Percentiles rank a stretch among this genome's conserved stretches.
Conservation (phyloP, 2,888 invertebrate species). For the Acanthoscelides obtectus region DNA sequence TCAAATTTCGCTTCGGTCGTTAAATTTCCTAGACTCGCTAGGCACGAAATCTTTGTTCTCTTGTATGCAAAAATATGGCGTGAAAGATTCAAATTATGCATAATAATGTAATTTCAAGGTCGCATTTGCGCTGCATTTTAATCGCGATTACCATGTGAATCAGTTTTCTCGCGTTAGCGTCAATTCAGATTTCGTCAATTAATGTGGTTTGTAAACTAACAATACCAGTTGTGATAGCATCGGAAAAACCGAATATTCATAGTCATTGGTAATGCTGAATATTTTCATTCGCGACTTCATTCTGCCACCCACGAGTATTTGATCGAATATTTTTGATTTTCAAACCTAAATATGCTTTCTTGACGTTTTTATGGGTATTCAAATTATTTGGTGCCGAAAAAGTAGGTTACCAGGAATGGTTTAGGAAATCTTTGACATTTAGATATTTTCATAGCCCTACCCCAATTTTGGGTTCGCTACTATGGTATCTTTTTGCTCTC, state of each 20-base stretch:
- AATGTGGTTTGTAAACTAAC: not conserved
- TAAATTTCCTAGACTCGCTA: not conserved
- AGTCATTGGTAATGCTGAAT: not conserved
- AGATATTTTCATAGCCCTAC: too few relatives aligned
- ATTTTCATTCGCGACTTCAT: not conserved
- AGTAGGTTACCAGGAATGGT: too few relatives aligned
- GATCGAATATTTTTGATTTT: too few relatives aligned
- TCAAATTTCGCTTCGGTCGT: not conserved
- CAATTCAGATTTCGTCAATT: not conserved
- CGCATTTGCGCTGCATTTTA: not conserved
- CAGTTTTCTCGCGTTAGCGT: not conserved
- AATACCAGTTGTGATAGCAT: not conserved
- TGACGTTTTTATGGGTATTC: too few relatives aligned
- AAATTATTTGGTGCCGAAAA: too few relatives aligned
- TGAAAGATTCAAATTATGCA: not conserved
- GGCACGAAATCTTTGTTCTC: not conserved
- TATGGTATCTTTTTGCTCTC: too few relatives aligned
- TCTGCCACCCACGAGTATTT: too few relatives aligned
- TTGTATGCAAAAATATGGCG: not conserved
- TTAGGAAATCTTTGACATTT: too few relatives aligned
- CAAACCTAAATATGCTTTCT: too few relatives aligned
- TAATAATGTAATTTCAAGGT: not conserved
- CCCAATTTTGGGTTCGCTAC: too few relatives aligned
- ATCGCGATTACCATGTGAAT: not conserved
- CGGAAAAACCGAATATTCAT: not conserved